A percentile compares a stretch with the other conserved stretches of the same genome.
Evolutionary conservation across 2,888 invertebrate species (phyloP).

Genomic region (Osedax fenrisi): DNA sequence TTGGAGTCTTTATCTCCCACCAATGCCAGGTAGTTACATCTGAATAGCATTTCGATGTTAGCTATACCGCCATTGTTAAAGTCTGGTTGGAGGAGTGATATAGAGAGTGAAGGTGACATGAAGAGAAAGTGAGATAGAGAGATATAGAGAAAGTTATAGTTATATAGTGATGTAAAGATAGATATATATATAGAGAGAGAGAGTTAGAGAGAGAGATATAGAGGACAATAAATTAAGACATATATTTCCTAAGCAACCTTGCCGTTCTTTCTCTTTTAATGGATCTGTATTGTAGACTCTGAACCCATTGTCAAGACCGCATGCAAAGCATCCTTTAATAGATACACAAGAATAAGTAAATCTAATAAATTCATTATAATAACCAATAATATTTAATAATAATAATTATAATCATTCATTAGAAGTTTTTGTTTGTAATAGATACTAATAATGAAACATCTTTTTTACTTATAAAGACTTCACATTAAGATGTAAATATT

Average conservation of each 20-base stretch:
- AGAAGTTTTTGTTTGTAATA: no score
- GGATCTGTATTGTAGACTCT: constrained; percentile 93
- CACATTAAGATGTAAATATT: no score
- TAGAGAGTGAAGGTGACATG: no score
- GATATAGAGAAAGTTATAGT: constrained; percentile 8
- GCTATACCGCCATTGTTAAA: constrained; percentile 83
- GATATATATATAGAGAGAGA: neutral
- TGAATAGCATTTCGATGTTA: constrained; percentile 90
- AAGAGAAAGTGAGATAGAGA: constrained; percentile 29
- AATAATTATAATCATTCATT: no score
- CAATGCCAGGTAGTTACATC: constrained; percentile 80
- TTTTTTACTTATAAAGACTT: no score
- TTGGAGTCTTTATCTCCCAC: constrained; percentile 78
- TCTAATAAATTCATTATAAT: no score
- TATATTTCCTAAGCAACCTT: constrained; percentile 52
- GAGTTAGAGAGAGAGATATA: neutral
- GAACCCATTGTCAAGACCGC: constrained; percentile 90
- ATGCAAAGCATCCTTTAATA: constrained; percentile 91
- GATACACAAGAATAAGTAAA: no score
- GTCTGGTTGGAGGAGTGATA: no score
- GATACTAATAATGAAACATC: no score
- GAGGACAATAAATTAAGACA: no score
- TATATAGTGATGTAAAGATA: neutral
- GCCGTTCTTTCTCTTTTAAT: constrained; percentile 84
- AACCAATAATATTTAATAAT: no score